These are phyloP conservation scores for Grapholita molesta DNA, from an alignment of 1,140 invertebrate species.

Conservation along the genomic window DNA sequence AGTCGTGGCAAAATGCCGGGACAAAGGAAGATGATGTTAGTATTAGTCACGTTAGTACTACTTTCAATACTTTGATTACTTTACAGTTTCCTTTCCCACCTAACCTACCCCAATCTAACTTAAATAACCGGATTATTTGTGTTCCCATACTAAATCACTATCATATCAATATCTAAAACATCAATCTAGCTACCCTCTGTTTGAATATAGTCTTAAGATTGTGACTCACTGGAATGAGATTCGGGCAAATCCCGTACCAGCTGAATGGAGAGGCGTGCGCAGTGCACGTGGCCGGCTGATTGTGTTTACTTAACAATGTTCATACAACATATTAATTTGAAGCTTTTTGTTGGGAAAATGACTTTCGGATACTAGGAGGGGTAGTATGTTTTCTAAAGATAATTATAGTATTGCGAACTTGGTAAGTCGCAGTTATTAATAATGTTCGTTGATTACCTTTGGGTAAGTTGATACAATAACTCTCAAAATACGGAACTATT, in stretches of 20 bases:
- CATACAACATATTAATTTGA: slow-evolving; percentile 77
- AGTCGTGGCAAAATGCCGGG: too few relatives aligned
- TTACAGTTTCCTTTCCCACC: not conserved
- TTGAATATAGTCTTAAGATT: slow-evolving; percentile 72
- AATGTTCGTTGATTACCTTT: not conserved
- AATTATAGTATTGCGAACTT: not conserved
- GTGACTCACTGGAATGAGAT: slow-evolving; percentile 63
- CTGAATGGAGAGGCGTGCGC: slow-evolving; percentile 56
- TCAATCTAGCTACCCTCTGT: slow-evolving; percentile 68
- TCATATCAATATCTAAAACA: slow-evolving; percentile 76
- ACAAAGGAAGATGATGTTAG: too few relatives aligned
- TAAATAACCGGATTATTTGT: slow-evolving; percentile 50
- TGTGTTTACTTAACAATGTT: slow-evolving; percentile 73
- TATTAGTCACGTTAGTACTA: too few relatives aligned
- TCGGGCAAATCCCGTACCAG: slow-evolving; percentile 66
- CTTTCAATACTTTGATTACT: too few relatives aligned
- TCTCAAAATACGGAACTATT: too few relatives aligned
- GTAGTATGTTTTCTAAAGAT: not conserved
- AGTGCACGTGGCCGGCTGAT: slow-evolving; percentile 63
- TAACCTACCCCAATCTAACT: slow-evolving; percentile 6
- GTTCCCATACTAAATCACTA: slow-evolving; percentile 75
- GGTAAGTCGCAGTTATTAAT: not conserved
- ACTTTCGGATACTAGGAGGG: slow-evolving; percentile 54
- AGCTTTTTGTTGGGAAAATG: slow-evolving; percentile 64
- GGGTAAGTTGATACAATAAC: not conserved